Percentiles rank a stretch among this genome's conserved stretches.
Conservation (phyloP, 2,797 vertebrate genomes). For the Pogoniulus pusillus region DNA sequence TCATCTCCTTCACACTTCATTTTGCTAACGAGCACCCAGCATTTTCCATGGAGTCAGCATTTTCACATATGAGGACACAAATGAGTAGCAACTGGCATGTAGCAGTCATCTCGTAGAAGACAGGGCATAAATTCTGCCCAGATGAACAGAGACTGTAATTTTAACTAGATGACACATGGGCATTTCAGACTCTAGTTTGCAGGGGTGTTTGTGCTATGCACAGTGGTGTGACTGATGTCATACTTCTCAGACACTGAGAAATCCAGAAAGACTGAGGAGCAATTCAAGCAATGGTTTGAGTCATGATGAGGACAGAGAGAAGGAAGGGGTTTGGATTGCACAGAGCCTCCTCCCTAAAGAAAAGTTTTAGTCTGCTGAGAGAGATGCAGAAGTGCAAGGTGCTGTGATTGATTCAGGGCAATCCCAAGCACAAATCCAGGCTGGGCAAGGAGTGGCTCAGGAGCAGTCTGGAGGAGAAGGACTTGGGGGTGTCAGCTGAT, state of each 20-base stretch:
- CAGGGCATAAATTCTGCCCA: background rate
- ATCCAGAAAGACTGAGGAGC: background rate
- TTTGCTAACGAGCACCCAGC: background rate
- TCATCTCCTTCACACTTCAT: background rate
- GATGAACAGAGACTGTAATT: background rate
- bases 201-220: background rate
- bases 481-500: too few species aligned
- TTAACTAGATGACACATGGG: background rate
- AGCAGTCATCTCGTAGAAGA: background rate
- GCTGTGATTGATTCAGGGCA: too few species aligned
- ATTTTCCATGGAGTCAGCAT: background rate
- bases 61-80: background rate
- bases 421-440: too few species aligned
- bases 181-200: background rate
- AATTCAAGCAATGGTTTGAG: background rate
- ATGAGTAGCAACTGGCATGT: background rate
- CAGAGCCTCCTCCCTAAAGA: background rate
- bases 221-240: background rate
- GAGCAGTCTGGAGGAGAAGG: too few species aligned
- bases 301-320: background rate
- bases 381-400: background rate
- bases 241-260: background rate
- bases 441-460: too few species aligned
- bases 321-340: background rate
- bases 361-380: background rate